Base-by-base conservation (phyloP, 2,888 invertebrate genomes). In the Tholera decimalis region DNA sequence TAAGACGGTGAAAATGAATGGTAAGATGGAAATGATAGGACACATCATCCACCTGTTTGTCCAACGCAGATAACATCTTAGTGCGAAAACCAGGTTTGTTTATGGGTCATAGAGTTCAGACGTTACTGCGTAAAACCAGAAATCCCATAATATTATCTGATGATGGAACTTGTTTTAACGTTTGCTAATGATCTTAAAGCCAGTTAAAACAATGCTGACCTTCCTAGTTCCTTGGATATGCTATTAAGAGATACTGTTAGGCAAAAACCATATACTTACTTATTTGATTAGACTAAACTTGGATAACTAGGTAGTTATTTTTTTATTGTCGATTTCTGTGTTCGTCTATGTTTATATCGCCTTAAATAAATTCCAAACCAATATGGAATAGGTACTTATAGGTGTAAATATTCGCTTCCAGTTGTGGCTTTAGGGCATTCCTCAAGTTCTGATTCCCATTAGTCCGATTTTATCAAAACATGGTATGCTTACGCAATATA, bases 41-140 rank as follows among this genome's bases (percentile, higher is more conserved):
- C 33, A 5, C 30, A 43, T 55, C 58, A 47, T 53, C 35, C 37
- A 56, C 55, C 47, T 71, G 72, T 47, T 49, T 28, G 20, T 22
- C 43, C 5, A 18, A 46, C 11, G 24, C 5, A 37, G 72, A 75
- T 72, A 76, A 43, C 1, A 69, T 75, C 72, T 9, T 69, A 62
- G 72, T 46, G 73, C 30, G 39, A 73, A 73, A 74, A 72, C 72
- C 57, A 53, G 76, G 71, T 70, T 70, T 62, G 54, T 65, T 56
- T 43, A 56, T 73, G 50, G 51, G 33, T 20, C 33, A 20, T 18
- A 13, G 22, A 53, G 73, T 73, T 77, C 72, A 71, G 15, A 44
- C 24, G 64, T 18, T 65, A 76, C 26, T 49, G 53, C 73, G 60
- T 74, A 77, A 77, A 74, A 74, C 77, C 41, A 65, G 77, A 64